Conservation (phyloP, 1,140 invertebrate genomes). For the Nixonia krombeini region DNA sequence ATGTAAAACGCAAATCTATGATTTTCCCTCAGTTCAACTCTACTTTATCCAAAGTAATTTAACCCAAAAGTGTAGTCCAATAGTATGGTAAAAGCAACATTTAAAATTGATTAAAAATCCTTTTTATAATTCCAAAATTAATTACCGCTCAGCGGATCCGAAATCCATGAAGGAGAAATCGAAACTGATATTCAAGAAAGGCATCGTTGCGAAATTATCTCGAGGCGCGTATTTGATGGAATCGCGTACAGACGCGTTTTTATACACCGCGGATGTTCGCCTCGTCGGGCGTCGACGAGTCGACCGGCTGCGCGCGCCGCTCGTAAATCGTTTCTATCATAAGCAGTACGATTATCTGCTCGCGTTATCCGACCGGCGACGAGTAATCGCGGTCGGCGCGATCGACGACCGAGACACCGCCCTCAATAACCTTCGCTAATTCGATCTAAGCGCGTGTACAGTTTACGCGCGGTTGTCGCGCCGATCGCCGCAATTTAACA, state of each 20-base stretch:
- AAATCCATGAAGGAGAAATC: no score
- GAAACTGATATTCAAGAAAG: background rate
- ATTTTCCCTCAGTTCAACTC: no score
- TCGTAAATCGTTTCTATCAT: slow-evolving; percentile 12
- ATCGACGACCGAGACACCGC: slow-evolving; percentile 1
- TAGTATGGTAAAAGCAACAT: no score
- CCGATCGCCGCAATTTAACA: slow-evolving; percentile 27
- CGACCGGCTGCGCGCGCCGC: slow-evolving; percentile 11
- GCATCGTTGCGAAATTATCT: background rate
- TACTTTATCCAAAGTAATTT: no score
- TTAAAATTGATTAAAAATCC: no score
- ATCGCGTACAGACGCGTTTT: no score
- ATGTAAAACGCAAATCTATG: no score
- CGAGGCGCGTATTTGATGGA: no score
- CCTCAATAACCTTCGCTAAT: slow-evolving; percentile 5
- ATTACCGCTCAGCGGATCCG: no score
- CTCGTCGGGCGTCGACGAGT: background rate
- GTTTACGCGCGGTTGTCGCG: background rate
- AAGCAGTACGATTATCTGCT: slow-evolving; percentile 18
- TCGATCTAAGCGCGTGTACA: background rate
- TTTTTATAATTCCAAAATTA: no score
- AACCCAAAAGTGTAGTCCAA: no score
- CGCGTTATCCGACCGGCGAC: slow-evolving; percentile 37
- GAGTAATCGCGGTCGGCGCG: slow-evolving; percentile 28
- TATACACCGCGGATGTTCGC: background rate